phyloP scores from a whole-genome alignment of 2,797 vertebrate genomes.

The Alfaro cultratus region DNA sequence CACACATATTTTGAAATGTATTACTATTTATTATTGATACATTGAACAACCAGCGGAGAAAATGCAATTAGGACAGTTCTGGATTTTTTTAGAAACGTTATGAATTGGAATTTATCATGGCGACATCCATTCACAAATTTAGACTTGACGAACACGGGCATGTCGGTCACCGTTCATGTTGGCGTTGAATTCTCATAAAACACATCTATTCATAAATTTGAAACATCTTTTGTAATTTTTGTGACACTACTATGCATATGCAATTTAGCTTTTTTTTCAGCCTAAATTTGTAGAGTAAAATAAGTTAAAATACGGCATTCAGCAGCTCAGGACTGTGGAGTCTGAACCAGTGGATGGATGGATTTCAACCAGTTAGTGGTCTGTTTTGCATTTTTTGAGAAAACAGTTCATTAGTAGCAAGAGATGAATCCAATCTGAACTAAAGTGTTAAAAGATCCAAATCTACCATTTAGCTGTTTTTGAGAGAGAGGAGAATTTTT shows the following conservation, averaged over 20 bases:
- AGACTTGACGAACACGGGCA: too few species aligned
- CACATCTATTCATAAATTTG: background rate
- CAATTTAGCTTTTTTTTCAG: background rate
- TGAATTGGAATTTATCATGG: too few species aligned
- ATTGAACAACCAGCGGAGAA: too few species aligned
- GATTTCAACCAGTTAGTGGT: background rate
- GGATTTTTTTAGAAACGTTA: too few species aligned
- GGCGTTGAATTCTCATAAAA: background rate
- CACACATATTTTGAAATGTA: too few species aligned
- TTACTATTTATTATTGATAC: too few species aligned
- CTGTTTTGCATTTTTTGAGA: background rate
- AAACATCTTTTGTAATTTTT: background rate
- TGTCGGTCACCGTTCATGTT: background rate
- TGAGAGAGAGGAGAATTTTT: background rate
- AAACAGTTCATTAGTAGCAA: too few species aligned
- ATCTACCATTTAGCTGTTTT: background rate
- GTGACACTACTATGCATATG: background rate
- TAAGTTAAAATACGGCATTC: background rate
- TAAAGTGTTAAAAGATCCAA: background rate
- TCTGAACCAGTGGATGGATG: background rate
- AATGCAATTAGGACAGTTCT: too few species aligned
- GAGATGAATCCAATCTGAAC: background rate
- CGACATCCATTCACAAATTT: too few species aligned
- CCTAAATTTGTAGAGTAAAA: background rate
- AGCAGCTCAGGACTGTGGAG: background rate